Base-by-base conservation (phyloP, 2,888 invertebrate species). In the Allophyes oxyacanthae region DNA sequence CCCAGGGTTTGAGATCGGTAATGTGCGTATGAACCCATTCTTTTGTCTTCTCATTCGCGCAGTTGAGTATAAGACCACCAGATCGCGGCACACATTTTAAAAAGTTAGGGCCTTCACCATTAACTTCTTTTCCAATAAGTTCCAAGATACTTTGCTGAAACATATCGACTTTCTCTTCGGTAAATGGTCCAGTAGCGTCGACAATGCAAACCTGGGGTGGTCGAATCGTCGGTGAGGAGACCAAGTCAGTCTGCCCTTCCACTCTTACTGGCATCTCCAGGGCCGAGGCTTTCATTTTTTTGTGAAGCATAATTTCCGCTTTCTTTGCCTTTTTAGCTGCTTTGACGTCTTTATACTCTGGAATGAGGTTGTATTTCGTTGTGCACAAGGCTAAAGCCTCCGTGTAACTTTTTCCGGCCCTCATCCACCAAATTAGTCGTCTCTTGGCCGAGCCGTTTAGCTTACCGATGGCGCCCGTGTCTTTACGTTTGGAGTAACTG, bases 371-470 rank as follows among this genome's bases (percentile, higher is more conserved):
- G 11, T 20, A 40, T 3, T 6, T 15, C 14, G 7, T 5, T 43
- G 42, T 30, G 13, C 67, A 67, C 15, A 66, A 26, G 13, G 25
- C 0, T 13, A 51, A 52, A 36, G 66, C 66, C 8, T 66, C 66
- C 14, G 26, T 42, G 7, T 38, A 62, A 0, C 30, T 9, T 53
- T 66, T 66, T 4, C 66, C 66, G 32, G 15, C 44, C 14, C 61
- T 49, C 13, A 62, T 0, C 66, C 66, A 66, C 52, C 49, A 67
- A 15, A 1, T 36, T n/a, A 66, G 20, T 8, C 67, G 44, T 8
- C 30, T 49, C 15, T 15, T 45, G 38, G 45, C 6, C 0, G 44
- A 11, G 0, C 1, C n/a, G 0, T 0, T 44, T 8, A 66, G 15
- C 1, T 9, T 32, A 8, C 1, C 32, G 1, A 44, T 33, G 0